Conservation (phyloP, 1,140 invertebrate genomes). For the Physella acuta region DNA sequence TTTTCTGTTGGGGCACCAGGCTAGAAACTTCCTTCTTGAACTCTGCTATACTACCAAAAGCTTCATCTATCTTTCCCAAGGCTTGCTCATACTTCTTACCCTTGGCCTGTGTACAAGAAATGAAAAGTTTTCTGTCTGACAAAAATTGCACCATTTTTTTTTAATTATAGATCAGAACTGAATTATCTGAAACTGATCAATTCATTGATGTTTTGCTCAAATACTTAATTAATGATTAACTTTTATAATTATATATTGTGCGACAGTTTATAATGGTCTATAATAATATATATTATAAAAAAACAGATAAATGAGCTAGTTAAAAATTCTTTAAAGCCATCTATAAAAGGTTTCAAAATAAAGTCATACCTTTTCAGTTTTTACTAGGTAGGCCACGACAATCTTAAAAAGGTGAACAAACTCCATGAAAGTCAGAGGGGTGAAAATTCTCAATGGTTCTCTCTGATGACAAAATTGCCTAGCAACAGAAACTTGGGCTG, state of each 20-base stretch:
- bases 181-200: too few relatives aligned
- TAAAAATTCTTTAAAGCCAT: neutral
- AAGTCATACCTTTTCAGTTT: conserved; percentile 47
- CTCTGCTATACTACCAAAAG: conserved; percentile 50
- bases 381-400: conserved; percentile 48
- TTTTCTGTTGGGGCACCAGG: conserved; percentile 47
- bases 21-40: conserved; percentile 47
- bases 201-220: too few relatives aligned
- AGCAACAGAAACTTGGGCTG: conserved; percentile 45
- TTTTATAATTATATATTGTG: too few relatives aligned
- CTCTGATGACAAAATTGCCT: conserved; percentile 52
- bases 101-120: conserved; percentile 39
- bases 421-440: conserved; percentile 55
- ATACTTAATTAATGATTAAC: too few relatives aligned
- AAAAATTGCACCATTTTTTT: too few relatives aligned
- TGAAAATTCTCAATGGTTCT: conserved; percentile 49
- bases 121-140: neutral
- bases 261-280: too few relatives aligned
- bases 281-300: too few relatives aligned
- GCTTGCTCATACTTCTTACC: conserved; percentile 48
- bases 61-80: conserved; percentile 53
- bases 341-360: neutral
- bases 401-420: conserved; percentile 54
- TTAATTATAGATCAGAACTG: too few relatives aligned
- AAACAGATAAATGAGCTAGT: too few relatives aligned